Evolutionary conservation across 2,113 vertebrate species (phyloP).

Genomic region (Carollia perspicillata): DNA sequence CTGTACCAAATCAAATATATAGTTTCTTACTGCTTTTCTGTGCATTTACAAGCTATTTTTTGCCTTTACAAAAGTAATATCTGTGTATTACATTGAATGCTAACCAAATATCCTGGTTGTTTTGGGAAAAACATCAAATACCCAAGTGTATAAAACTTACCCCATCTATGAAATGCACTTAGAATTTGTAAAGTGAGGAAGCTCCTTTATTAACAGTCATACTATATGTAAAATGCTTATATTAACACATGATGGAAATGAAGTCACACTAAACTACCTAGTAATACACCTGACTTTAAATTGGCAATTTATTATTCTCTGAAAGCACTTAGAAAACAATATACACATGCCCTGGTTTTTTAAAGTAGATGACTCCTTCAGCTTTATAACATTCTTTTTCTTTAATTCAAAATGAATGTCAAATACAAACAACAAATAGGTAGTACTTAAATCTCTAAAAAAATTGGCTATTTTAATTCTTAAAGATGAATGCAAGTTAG

Average conservation of each 20-base stretch:
- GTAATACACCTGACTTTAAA: neutral
- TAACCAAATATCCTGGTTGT: neutral
- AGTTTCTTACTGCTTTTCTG: neutral
- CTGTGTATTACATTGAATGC: neutral
- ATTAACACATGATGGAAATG: neutral
- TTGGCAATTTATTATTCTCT: neutral
- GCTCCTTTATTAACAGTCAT: neutral
- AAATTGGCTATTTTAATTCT: neutral
- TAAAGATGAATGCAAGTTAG: neutral
- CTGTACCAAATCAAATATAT: neutral
- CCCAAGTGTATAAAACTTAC: neutral
- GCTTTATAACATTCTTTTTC: neutral
- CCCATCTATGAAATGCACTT: neutral
- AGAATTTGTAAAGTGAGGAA: neutral
- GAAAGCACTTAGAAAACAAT: neutral
- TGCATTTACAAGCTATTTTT: neutral
- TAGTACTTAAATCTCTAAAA: neutral
- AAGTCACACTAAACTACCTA: neutral
- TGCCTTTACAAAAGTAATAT: neutral
- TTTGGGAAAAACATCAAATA: neutral
- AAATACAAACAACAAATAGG: neutral
- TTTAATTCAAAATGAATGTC: slow-evolving; percentile 15
- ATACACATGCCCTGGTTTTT: neutral
- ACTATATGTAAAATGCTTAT: neutral
- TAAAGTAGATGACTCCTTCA: neutral